Base-by-base conservation (phyloP, 1,140 invertebrate species). In the Atta colombica region DNA sequence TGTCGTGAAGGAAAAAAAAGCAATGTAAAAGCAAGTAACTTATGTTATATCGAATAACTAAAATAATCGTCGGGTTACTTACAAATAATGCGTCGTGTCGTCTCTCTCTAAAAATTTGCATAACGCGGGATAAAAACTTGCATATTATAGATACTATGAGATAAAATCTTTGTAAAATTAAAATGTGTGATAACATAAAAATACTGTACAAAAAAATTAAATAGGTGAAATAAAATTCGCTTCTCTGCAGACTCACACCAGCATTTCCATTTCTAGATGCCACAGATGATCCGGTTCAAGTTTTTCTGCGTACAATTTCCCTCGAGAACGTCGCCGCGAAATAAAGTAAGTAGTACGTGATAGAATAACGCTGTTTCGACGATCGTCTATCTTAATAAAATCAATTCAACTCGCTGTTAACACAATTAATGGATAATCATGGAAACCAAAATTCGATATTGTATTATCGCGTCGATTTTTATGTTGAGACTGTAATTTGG, bases 291-390 rank as follows among this genome's bases (percentile, higher is more conserved):
- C 25, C 68, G 53, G 53, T 49, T 18, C 53, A 49, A 61, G 35
- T 69, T 58, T 85, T n/a, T 35, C 39, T 35, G 16, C 69, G 39
- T 25, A 71, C 71, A 35, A 69, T 84, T 63, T 10, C 65, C 63
- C 68, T 88, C 80, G 74, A 80, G 66, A 78, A 55, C 31, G 39
- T 69, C 81, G 55, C 45, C 68, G 28, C 35, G 49, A 25, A 71
- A 61, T 80, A 68, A 58, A 77, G 25, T 31, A 84, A 63, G 6
- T 49, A 16, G 60, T 66, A 74, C 49, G 66, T 63, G 81, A 72
- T 84, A 55, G 68, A 74, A 51, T 75, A 87, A 89, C 85, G 65
- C 77, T 51, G 25, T 58, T 16, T 35, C 49, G 45, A 77, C 87
- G 63, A 82, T 87, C 82, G 45, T 69, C 28, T 16, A 14, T 4